phyloP scores from a whole-genome alignment of 2,888 invertebrate genomes.

The Parnassius smintheus region DNA sequence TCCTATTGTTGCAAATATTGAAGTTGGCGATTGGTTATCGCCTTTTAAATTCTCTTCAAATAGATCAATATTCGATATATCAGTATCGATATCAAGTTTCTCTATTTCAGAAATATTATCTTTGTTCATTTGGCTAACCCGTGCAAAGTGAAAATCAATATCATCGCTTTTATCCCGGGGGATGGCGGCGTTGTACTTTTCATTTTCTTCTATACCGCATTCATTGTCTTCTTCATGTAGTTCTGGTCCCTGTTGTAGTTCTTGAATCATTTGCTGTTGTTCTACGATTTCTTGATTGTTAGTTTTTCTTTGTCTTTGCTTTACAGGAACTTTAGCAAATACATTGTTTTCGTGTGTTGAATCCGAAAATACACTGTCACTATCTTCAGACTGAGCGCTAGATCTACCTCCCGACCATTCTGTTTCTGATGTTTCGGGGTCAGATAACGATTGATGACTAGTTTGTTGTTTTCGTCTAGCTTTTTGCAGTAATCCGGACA shows the following conservation, averaged over 20 bases:
- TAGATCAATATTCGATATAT: conserved; percentile 80
- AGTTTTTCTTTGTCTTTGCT: conserved; percentile 68
- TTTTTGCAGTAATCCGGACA: conserved; percentile 92
- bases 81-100: conserved; percentile 81
- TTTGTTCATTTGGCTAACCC: conserved; percentile 78
- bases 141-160: conserved; percentile 76
- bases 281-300: conserved; percentile 76
- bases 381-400: conserved; percentile 88
- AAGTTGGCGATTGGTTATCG: conserved; percentile 83
- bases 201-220: conserved; percentile 62
- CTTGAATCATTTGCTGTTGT: conserved; percentile 74
- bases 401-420: conserved; percentile 84
- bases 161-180: conserved; percentile 76
- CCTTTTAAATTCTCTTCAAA: conserved; percentile 83
- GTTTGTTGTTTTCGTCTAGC: conserved; percentile 86
- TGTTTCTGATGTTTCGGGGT: conserved; percentile 88
- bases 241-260: conserved; percentile 69
- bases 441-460: conserved; percentile 85
- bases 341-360: conserved; percentile 82
- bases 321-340: conserved; percentile 83
- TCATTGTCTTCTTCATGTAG: conserved; percentile 57
- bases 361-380: conserved; percentile 87
- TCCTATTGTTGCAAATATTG: conserved; percentile 88
- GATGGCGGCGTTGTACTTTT: conserved; percentile 50
- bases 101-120: conserved; percentile 71